phyloP scores from a whole-genome alignment of 2,888 invertebrate genomes.

The Hyppa rectilinea region DNA sequence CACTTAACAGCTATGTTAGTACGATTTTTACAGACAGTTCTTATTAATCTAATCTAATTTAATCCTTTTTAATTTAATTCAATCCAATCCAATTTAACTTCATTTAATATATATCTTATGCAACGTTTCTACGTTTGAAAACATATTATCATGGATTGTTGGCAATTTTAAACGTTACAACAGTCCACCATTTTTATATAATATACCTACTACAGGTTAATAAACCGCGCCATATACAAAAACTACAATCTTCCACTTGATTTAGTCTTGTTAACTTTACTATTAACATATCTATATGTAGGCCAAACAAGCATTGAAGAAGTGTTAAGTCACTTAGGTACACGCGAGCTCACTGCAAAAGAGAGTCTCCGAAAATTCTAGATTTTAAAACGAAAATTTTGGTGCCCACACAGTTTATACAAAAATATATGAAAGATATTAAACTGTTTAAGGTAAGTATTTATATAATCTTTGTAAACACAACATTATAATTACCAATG shows the following conservation, averaged over 20 bases:
- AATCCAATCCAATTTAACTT: too few relatives aligned
- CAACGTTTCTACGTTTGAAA: too few relatives aligned
- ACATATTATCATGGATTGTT: neutral
- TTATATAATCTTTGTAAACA: neutral
- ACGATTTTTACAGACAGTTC: too few relatives aligned
- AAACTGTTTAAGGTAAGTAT: neutral
- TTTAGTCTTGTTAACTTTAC: slow-evolving; percentile 36
- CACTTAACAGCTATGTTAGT: too few relatives aligned
- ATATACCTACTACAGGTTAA: neutral
- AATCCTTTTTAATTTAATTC: too few relatives aligned
- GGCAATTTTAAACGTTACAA: neutral
- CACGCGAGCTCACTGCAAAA: slow-evolving; percentile 22
- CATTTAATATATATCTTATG: too few relatives aligned
- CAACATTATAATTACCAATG: neutral
- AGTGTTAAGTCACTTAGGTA: slow-evolving; percentile 44
- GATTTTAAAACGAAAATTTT: slow-evolving; percentile 1
- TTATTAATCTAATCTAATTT: too few relatives aligned
- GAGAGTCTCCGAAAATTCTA: slow-evolving; percentile 32
- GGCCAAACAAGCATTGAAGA: slow-evolving; percentile 41
- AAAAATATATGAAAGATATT: neutral
- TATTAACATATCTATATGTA: slow-evolving; percentile 46
- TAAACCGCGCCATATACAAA: slow-evolving; percentile 26
- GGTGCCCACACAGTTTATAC: neutral
- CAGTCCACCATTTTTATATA: neutral
- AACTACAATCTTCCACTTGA: slow-evolving; percentile 41